Percentiles rank a stretch among this genome's conserved stretches.
Conservation (phyloP, 1,140 invertebrate species). For the Drosophila trapezifrons region DNA sequence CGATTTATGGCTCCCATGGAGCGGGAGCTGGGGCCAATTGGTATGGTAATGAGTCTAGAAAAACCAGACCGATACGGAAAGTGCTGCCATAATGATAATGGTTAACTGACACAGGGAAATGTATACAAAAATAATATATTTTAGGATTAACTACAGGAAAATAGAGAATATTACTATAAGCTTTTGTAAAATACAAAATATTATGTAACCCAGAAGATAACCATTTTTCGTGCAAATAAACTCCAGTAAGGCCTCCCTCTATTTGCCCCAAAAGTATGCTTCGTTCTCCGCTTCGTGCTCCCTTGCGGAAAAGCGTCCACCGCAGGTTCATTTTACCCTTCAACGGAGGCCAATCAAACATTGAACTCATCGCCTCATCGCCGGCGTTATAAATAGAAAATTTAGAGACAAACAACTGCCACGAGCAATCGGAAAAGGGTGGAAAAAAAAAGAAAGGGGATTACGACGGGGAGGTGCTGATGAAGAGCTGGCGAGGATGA, state of each 20-base stretch:
- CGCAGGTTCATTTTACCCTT: constrained; percentile 46
- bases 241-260: background rate
- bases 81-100: constrained; percentile 13
- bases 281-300: too few species aligned
- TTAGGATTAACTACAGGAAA: too few species aligned
- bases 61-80: constrained; percentile 5
- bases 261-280: constrained; percentile 7
- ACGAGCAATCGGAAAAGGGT: constrained; percentile 35
- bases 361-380: constrained; percentile 57
- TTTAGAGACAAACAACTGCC: constrained; percentile 54
- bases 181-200: background rate
- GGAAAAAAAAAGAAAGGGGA: constrained; percentile 12
- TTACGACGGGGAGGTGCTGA: background rate
- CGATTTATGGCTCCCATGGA: constrained; percentile 35
- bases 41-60: constrained; percentile 12
- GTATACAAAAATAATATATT: background rate
- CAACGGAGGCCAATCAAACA: constrained; percentile 54
- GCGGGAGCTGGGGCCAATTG: background rate
- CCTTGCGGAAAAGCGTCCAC: constrained; percentile 7
- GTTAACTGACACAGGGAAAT: background rate
- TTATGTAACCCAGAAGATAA: background rate
- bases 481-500: background rate
- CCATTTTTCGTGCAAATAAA: constrained; percentile 10
- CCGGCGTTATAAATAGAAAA: constrained; percentile 53
- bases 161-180: too few species aligned